Evolutionary conservation across 1,140 invertebrate species (phyloP).

Genomic region (Charaxes varanes): DNA sequence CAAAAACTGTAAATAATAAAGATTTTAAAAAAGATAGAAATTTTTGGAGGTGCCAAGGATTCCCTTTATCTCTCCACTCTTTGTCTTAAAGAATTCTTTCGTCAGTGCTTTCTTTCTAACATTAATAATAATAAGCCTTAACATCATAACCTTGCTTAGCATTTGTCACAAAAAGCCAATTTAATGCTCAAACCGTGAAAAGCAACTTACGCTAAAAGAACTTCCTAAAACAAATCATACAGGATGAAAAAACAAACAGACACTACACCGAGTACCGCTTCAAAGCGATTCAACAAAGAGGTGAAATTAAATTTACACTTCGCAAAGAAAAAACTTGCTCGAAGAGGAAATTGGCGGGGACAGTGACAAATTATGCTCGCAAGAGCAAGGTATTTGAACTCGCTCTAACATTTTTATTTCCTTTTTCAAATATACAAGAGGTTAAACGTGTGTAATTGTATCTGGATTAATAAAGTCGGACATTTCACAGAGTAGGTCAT

Average conservation of each 20-base stretch:
- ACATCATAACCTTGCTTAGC: too few species aligned
- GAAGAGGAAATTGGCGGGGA: conserved; percentile 69
- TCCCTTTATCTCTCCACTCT: too few species aligned
- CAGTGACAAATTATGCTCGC: conserved; percentile 68
- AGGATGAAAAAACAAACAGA: neutral
- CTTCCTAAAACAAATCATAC: too few species aligned
- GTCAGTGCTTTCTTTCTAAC: too few species aligned
- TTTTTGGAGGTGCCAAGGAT: too few species aligned
- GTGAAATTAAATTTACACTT: conserved; percentile 70
- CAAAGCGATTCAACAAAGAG: conserved; percentile 59
- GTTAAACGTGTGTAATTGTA: conserved; percentile 18
- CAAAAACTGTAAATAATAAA: too few species aligned
- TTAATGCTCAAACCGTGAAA: neutral
- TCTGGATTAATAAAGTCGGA: conserved; percentile 17
- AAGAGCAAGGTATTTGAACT: conserved; percentile 43
- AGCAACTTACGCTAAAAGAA: neutral
- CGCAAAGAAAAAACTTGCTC: conserved; percentile 71
- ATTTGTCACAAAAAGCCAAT: too few species aligned
- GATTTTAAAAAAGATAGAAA: too few species aligned
- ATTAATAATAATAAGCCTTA: too few species aligned
- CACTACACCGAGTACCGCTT: conserved; percentile 33
- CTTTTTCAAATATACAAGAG: conserved; percentile 4
- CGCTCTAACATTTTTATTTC: conserved; percentile 37
- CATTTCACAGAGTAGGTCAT: too few species aligned
- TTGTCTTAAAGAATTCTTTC: too few species aligned